These are phyloP conservation scores for Teleiodes luculella DNA, from an alignment of 2,888 invertebrate species.

Conservation along the genomic window DNA sequence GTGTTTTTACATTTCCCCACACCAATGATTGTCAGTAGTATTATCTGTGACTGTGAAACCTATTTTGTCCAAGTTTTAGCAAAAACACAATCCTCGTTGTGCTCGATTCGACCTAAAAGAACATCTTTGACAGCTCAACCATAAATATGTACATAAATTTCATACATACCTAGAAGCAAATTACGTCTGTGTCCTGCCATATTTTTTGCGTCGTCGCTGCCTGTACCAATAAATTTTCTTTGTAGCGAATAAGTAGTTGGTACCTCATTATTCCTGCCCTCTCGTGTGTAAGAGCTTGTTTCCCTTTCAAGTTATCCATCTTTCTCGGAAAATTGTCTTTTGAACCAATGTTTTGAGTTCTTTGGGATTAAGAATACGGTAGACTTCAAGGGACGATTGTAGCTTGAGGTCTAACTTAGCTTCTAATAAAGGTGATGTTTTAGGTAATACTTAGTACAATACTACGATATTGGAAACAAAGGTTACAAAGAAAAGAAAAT, in stretches of 20 bases:
- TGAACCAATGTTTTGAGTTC: not conserved
- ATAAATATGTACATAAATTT: not conserved
- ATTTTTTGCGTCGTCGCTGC: conserved; percentile 10
- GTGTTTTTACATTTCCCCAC: no score
- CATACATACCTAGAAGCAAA: conserved; percentile 15
- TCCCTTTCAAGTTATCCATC: conserved; percentile 35
- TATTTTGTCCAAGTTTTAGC: no score
- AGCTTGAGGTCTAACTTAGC: no score
- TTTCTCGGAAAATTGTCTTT: conserved; percentile 22
- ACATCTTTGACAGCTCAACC: not conserved
- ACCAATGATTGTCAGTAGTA: no score
- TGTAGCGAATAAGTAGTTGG: conserved; percentile 50
- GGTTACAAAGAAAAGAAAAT: no score
- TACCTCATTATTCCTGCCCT: conserved; percentile 63
- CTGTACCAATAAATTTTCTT: conserved; percentile 36
- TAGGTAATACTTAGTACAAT: no score
- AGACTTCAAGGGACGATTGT: conserved; percentile 30
- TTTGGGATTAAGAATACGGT: not conserved
- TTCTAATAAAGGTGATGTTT: no score
- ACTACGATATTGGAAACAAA: no score
- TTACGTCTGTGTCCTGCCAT: conserved; percentile 25
- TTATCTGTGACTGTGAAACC: no score
- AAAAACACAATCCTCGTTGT: no score
- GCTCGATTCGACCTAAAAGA: not conserved
- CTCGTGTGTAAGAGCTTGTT: conserved; percentile 50